Base-by-base conservation (phyloP, 1,140 invertebrate genomes). In the Leptinotarsa texana region DNA sequence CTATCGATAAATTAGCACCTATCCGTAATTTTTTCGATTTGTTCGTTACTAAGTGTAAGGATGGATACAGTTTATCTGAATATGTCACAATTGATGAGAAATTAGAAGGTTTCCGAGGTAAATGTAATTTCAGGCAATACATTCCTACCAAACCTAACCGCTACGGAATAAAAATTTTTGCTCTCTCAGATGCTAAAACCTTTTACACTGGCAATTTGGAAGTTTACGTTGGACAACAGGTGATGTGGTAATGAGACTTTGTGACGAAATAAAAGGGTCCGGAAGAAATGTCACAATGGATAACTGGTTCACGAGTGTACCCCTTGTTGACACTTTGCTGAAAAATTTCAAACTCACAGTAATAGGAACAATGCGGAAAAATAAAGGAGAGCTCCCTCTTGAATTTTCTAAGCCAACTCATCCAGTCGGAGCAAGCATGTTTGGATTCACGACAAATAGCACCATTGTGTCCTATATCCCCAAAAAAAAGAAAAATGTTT, bases 11-110 rank as follows among this genome's bases (percentile, higher is more conserved):
- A 61, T 74, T 86, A 18, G 85, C 85, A 67, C 80, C 83, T 11
- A 82, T 86, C 63, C 68, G 83, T 57, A 74, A 83, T 61, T n/a
- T 85, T 11, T 86, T 84, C 78, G 80, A 85, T 67, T 62, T 67
- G 8, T 84, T 86, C 74, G 79, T 83, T 15, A 4, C 76, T 13
- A 84, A 81, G 5, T 86, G 82, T 76, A 73, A 83, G 63, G 78
- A 82, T 84, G 82, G 78, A 3, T 85, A 84, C 69, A 75, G 77
- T 49, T 72, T 78, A n/a, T 73, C 76, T 65, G 80, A 84, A 75
- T 79, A 80, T 21, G 74, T 84, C 8, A 85, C 82, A n/a, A 82
- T 86, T 33, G 86, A 88, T 76, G 85, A 88, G 77, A 85, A 83
- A 77, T 77, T 88, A 3, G 73, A 82, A 72, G 74, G 73, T 13